These are phyloP conservation scores for Rhagonycha fulva DNA, from an alignment of 2,888 invertebrate genomes.

Conservation along the genomic window DNA sequence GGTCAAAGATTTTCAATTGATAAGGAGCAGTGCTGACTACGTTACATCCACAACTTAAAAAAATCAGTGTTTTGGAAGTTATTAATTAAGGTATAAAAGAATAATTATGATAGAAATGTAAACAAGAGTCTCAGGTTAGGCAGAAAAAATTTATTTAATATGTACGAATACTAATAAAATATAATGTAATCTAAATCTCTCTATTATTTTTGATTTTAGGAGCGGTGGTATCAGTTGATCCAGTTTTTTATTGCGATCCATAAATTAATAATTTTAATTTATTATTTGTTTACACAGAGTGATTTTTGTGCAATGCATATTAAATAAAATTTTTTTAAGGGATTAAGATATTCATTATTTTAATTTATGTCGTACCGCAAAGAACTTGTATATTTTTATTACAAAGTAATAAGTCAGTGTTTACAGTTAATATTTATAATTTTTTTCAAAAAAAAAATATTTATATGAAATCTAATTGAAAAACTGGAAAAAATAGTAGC, in stretches of 20 bases:
- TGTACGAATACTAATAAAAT: neutral
- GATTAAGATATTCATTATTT: too few relatives aligned
- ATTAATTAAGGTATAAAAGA: neutral
- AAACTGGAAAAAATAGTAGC: too few relatives aligned
- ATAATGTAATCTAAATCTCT: neutral
- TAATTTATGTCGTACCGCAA: too few relatives aligned
- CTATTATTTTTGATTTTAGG: neutral
- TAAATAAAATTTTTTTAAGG: too few relatives aligned
- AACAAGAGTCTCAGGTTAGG: neutral
- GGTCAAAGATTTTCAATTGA: neutral
- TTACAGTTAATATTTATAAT: too few relatives aligned
- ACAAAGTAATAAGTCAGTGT: too few relatives aligned
- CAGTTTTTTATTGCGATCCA: neutral
- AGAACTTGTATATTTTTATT: too few relatives aligned
- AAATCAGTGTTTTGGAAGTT: neutral
- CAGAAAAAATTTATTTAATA: neutral
- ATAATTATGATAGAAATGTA: neutral
- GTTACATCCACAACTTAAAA: neutral
- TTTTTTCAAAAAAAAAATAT: too few relatives aligned
- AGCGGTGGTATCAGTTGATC: neutral
- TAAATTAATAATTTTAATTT: neutral
- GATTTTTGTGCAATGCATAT: too few relatives aligned
- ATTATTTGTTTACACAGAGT: neutral
- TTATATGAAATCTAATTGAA: too few relatives aligned
- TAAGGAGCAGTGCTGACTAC: neutral